A percentile compares a stretch with the other conserved stretches of the same genome.
Conservation (phyloP, 2,113 vertebrate species). For the Misgurnus mizolepis region DNA sequence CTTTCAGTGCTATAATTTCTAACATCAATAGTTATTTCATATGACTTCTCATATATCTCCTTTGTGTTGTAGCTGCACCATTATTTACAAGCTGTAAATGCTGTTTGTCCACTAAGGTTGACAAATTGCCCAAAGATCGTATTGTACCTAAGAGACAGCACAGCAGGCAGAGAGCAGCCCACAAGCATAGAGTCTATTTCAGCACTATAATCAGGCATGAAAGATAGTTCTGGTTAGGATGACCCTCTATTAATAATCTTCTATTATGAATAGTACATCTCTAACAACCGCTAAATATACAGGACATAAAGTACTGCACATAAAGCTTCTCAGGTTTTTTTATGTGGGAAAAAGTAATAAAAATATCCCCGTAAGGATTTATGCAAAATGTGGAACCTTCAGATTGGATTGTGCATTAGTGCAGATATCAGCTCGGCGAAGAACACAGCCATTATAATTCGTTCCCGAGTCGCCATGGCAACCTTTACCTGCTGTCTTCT, state of each 20-base stretch:
- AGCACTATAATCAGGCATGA: conserved; percentile 16
- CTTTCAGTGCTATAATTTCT: no score
- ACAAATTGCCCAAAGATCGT: background rate
- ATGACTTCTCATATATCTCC: background rate
- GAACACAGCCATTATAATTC: conserved; percentile 33
- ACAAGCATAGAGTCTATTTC: conserved; percentile 5
- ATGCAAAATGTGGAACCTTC: conserved; percentile 8
- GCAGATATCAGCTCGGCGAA: conserved; percentile 8
- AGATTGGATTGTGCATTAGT: conserved; percentile 32
- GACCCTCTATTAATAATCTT: conserved; percentile 32
- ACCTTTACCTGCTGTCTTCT: conserved; percentile 48
- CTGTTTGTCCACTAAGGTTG: background rate
- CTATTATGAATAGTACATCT: conserved; percentile 26
- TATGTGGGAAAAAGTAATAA: conserved; percentile 32
- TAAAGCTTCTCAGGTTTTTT: conserved; percentile 20
- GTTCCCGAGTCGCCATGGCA: conserved; percentile 47
- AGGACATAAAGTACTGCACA: conserved; percentile 30
- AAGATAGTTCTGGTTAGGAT: conserved; percentile 10
- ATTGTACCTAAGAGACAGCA: background rate
- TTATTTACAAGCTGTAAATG: background rate
- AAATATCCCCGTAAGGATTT: conserved; percentile 23
- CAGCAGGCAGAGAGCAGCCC: background rate
- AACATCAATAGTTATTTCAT: background rate
- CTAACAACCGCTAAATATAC: conserved; percentile 18
- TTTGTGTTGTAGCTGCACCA: background rate